Percentiles rank a stretch among this genome's conserved stretches.
Conservation (phyloP, 2,797 vertebrate genomes). For the Poliocrania exsul region DNA sequence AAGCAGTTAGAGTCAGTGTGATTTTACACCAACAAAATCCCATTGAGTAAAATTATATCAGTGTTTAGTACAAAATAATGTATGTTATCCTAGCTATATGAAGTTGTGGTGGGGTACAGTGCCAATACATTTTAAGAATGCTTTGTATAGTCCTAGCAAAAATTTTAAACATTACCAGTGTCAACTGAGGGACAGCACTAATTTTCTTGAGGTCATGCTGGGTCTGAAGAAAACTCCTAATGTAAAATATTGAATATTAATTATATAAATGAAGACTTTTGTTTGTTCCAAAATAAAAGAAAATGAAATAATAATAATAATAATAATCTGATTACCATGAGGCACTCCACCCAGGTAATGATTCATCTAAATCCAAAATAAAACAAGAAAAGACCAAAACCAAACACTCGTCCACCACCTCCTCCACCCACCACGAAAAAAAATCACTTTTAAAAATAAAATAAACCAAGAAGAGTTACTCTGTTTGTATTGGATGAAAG, state of each 20-base stretch:
- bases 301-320: not conserved
- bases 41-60: constrained; percentile 14
- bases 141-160: not conserved
- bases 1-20: not conserved
- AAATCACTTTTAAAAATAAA: not conserved
- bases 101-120: constrained; percentile 10
- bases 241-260: not conserved
- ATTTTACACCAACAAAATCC: constrained; percentile 15
- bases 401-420: not conserved
- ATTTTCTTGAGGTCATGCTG: not conserved
- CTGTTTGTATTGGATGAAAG: not conserved
- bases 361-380: not conserved
- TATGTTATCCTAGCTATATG: not conserved
- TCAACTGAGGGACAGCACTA: constrained; percentile 17
- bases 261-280: not conserved
- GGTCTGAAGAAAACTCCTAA: not conserved
- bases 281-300: constrained; percentile 9
- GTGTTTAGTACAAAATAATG: constrained; percentile 45
- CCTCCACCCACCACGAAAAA: accelerated
- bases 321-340: not conserved
- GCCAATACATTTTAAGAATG: not conserved
- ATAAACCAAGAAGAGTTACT: not conserved
- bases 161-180: constrained; percentile 13
- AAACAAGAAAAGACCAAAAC: not conserved
- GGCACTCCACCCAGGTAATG: not conserved